Base-by-base conservation (phyloP, 2,888 invertebrate species). In the Rhogogaster chlorosoma region DNA sequence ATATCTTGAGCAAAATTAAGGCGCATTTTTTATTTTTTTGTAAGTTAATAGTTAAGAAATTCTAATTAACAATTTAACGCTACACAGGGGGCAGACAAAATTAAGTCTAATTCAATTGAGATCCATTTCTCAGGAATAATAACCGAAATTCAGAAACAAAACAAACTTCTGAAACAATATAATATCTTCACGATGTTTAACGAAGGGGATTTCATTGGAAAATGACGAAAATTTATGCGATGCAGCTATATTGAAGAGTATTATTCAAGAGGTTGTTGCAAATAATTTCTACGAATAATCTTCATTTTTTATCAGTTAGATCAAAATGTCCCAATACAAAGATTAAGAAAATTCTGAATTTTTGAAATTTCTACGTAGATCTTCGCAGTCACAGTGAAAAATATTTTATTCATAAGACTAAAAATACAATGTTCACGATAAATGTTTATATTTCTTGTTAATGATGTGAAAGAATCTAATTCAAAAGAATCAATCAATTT, bases 1-100 rank as follows among this genome's bases (percentile, higher is more conserved):
- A 61, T 57, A 80, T 22, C 18, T 80, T 80, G 80, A 80, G 61
- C 80, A 80, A 80, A 80, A 57, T 80, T 80, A 61, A 36, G 26
- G 64, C 61, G 80, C 38, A 38, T 57, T 77, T 6, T 61, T 57
- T 22, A 0, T 26, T 61, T 22, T 26, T 49, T n/a, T 32, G 9
- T 53, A 53, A 53, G 10, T 32, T 77, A n/a, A n/a, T 2, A 22
- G 32, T 77, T 77, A 15, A 29, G 12, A 45, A 26, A 75, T 75
- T 53, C 12, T 77, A 49, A 53, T 53, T 49, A 32, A 12, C 32
- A 73, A 26, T 53, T 32, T 18, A 53, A 49, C 36, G 49, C 53
- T 49, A 77, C 77, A 53, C 77, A 77, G 77, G n/a, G 53, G 77
- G 53, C 26, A 18, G 32, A 29, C 0, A 22, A 77, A 53, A 77